Percentiles rank a stretch among this genome's conserved stretches.
Evolutionary conservation across 1,140 invertebrate genomes (phyloP).

Genomic region (Copidosoma floridanum): DNA sequence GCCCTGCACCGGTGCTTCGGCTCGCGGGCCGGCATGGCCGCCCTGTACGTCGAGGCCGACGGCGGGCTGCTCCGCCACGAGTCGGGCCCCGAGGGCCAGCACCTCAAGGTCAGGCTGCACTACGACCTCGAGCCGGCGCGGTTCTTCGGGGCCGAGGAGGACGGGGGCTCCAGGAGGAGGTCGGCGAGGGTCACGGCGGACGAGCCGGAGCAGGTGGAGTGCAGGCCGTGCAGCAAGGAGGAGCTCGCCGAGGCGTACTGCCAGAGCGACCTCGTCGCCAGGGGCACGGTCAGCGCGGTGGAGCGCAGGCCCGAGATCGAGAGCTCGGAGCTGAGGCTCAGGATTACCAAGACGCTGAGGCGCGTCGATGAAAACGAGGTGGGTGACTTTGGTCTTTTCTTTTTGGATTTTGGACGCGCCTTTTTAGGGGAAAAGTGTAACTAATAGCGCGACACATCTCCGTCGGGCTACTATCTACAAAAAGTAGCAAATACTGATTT

Average conservation of each 20-base stretch:
- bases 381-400: slow-evolving; percentile 13
- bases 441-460: too few species aligned
- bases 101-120: slow-evolving; percentile 41
- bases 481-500: too few species aligned
- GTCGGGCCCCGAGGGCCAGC: slow-evolving; percentile 20
- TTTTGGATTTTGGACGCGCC: not conserved
- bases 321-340: slow-evolving; percentile 66
- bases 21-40: slow-evolving; percentile 66
- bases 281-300: slow-evolving; percentile 67
- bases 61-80: slow-evolving; percentile 41
- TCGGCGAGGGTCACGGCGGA: too few species aligned
- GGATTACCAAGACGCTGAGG: slow-evolving; percentile 66
- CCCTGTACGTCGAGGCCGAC: slow-evolving; percentile 70
- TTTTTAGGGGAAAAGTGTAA: too few species aligned
- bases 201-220: slow-evolving; percentile 62
- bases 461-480: too few species aligned
- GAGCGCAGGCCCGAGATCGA: slow-evolving; percentile 64
- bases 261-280: slow-evolving; percentile 74
- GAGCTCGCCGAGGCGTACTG: slow-evolving; percentile 77
- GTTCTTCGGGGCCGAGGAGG: slow-evolving; percentile 60
- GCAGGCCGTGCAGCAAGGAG: slow-evolving; percentile 72
- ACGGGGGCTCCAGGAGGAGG: slow-evolving; percentile 24
- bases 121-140: slow-evolving; percentile 68
- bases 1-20: slow-evolving; percentile 63
- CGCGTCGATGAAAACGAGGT: slow-evolving; percentile 54